A percentile compares a stretch with the other conserved stretches of the same genome.
phyloP scores from a whole-genome alignment of 2,113 vertebrate species.

The Corythaeola cristata region DNA sequence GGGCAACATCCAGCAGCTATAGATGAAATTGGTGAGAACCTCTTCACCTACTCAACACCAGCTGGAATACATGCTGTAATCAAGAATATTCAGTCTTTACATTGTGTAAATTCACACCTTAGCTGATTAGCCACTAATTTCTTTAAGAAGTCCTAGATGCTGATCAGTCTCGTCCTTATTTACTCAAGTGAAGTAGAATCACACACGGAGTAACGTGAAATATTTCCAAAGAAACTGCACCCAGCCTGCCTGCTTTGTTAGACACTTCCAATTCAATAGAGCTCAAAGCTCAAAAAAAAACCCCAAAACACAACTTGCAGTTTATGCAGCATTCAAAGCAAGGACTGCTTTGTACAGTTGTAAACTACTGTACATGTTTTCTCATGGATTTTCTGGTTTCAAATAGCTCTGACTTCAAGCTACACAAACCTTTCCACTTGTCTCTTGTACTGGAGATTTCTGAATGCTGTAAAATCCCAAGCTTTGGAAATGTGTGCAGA shows the following conservation, averaged over 20 bases:
- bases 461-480: not conserved
- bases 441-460: not conserved
- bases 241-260: not conserved
- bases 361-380: not conserved
- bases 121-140: not conserved
- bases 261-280: not conserved
- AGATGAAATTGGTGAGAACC: not conserved
- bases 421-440: not conserved
- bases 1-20: not conserved
- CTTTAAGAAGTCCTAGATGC: not conserved
- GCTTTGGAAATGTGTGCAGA: not conserved
- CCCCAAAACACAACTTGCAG: not conserved
- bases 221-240: not conserved
- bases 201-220: not conserved
- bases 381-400: constrained; percentile 9
- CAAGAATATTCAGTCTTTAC: not conserved
- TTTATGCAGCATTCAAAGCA: not conserved
- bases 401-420: constrained; percentile 1
- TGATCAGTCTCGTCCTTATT: not conserved
- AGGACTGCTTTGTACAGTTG: not conserved
- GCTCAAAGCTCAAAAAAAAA: not conserved
- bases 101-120: not conserved
- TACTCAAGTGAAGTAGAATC: not conserved
- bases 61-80: not conserved
- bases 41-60: not conserved